Percentiles rank a stretch among this genome's conserved stretches.
Conservation (phyloP, 2,888 invertebrate species). For the Zaprionus obscuricornis region DNA sequence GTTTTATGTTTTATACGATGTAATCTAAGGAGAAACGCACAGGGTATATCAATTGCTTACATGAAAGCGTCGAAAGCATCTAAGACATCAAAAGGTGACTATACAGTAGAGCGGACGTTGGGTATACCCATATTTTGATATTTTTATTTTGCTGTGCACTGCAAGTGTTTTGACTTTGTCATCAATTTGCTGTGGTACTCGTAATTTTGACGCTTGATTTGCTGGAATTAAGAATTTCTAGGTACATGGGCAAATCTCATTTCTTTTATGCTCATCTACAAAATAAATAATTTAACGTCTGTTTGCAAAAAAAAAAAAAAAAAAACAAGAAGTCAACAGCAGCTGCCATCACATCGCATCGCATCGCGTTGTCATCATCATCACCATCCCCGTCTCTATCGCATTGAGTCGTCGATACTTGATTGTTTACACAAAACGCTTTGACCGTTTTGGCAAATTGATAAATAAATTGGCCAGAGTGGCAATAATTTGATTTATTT, state of each 20-base stretch:
- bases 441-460: constrained; percentile 60
- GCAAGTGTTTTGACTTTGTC: constrained; percentile 17
- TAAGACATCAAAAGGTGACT: too few relatives aligned
- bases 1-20: constrained; percentile 14
- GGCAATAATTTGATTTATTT: constrained; percentile 64
- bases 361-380: too few relatives aligned
- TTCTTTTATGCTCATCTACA: constrained; percentile 21
- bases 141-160: not conserved
- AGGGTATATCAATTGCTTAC: not conserved
- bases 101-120: too few relatives aligned
- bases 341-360: too few relatives aligned
- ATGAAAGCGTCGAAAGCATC: too few relatives aligned
- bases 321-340: constrained; percentile 25
- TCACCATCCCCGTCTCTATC: too few relatives aligned
- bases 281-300: constrained; percentile 46
- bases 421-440: constrained; percentile 56
- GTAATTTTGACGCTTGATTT: constrained; percentile 42
- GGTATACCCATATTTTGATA: constrained; percentile 4
- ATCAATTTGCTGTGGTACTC: constrained; percentile 38
- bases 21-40: not conserved
- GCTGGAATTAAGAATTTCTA: constrained; percentile 24
- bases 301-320: constrained; percentile 14
- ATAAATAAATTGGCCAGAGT: constrained; percentile 59
- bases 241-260: constrained; percentile 12
- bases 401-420: constrained; percentile 27